Evolutionary conservation across 1,140 invertebrate genomes (phyloP).

Genomic region (Aradophagus sp.): DNA sequence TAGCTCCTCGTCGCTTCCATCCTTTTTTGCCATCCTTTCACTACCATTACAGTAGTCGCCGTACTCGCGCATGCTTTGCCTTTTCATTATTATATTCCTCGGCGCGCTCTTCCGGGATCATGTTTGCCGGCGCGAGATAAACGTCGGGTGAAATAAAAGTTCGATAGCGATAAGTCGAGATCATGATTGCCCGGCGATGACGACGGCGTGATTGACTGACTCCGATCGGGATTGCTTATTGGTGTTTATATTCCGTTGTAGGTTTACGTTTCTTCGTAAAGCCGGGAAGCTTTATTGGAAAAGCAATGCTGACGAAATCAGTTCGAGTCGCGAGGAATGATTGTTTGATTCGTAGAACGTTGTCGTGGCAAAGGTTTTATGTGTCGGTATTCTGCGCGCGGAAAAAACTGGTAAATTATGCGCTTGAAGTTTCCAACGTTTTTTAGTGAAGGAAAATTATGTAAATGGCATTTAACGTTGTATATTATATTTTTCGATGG

Average conservation of each 20-base stretch:
- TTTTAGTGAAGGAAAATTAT: no score
- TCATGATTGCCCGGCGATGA: slow-evolving; percentile 46
- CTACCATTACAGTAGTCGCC: slow-evolving; percentile 58
- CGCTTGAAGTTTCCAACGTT: no score
- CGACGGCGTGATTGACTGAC: slow-evolving; percentile 52
- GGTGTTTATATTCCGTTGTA: slow-evolving; percentile 49
- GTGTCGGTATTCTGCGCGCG: no score
- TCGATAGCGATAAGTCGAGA: slow-evolving; percentile 43
- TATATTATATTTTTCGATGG: no score
- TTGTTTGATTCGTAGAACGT: no score
- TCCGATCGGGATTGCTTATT: slow-evolving; percentile 34
- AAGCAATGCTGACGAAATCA: no score
- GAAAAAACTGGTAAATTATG: no score
- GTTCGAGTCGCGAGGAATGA: no score
- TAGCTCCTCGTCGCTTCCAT: slow-evolving; percentile 54
- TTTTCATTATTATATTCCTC: slow-evolving; percentile 56
- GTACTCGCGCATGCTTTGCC: slow-evolving; percentile 37
- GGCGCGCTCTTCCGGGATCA: slow-evolving; percentile 51
- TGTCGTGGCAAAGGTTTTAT: no score
- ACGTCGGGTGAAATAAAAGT: slow-evolving; percentile 47
- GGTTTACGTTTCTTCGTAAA: slow-evolving; percentile 22
- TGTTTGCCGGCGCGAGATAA: slow-evolving; percentile 52
- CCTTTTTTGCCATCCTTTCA: slow-evolving; percentile 54
- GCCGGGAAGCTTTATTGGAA: no score
- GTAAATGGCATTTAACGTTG: no score